These are phyloP conservation scores for Pelvicachromis taeniatus DNA, from an alignment of 2,113 vertebrate species.

Conservation along the genomic window DNA sequence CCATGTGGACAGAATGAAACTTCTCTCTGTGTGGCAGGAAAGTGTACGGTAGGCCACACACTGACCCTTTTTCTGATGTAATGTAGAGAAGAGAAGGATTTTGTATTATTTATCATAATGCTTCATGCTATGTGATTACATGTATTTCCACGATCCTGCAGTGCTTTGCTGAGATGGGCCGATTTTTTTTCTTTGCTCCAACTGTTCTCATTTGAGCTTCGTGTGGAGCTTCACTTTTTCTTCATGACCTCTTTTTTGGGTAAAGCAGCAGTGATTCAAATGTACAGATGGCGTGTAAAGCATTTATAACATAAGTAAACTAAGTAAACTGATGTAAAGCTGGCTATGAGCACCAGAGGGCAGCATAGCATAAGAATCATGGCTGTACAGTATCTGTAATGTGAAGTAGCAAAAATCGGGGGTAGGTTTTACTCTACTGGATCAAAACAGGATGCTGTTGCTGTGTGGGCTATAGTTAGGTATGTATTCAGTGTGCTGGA, in stretches of 20 bases:
- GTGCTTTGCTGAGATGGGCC: not conserved
- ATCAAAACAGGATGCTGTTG: not conserved
- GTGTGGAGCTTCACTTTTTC: not conserved
- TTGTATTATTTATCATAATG: not conserved
- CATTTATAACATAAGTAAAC: not conserved
- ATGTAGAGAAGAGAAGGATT: not conserved
- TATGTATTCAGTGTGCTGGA: not conserved
- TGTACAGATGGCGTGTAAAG: not conserved
- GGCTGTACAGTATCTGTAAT: not conserved
- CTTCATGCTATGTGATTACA: not conserved
- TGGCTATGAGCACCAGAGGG: conserved; percentile 52
- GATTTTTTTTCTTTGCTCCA: not conserved
- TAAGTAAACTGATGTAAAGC: not conserved
- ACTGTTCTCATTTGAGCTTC: not conserved
- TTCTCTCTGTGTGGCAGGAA: conserved; percentile 84
- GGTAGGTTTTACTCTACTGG: not conserved
- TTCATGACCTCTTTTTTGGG: not conserved
- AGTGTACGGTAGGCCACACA: conserved; percentile 81
- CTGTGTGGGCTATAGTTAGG: conserved; percentile 4
- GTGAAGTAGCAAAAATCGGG: conserved; percentile 1
- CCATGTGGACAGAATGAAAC: conserved; percentile 83
- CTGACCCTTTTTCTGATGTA: not conserved
- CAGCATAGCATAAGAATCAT: conserved; percentile 30
- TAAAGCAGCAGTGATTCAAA: not conserved
- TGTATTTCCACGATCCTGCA: not conserved